A percentile compares a stretch with the other conserved stretches of the same genome.
Conservation (phyloP, 2,113 vertebrate genomes). For the Eulemur macaco region DNA sequence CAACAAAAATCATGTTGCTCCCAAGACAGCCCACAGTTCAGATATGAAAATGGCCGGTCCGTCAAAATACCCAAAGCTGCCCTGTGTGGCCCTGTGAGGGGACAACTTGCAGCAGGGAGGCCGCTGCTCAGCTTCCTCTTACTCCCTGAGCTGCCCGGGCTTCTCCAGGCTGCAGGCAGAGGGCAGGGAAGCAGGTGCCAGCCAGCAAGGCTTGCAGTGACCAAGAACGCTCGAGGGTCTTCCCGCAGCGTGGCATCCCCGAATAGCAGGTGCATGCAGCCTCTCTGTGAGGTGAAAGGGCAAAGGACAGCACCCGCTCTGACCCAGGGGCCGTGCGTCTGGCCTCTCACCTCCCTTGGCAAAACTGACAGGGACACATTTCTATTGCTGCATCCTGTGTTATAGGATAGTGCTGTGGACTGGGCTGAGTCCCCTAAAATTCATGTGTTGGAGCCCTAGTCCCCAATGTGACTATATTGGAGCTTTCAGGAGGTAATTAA, state of each 20-base stretch:
- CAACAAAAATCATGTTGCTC: not conserved
- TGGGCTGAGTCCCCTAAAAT: not conserved
- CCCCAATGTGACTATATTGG: not conserved
- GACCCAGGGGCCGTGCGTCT: not conserved
- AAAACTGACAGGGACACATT: not conserved
- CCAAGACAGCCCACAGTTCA: not conserved
- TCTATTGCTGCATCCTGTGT: not conserved
- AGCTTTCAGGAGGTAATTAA: not conserved
- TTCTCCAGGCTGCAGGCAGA: too few relatives aligned
- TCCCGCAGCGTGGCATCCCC: not conserved
- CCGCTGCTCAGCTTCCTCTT: not conserved
- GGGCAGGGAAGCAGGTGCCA: too few relatives aligned
- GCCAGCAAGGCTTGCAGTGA: too few relatives aligned
- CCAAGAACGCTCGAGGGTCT: not conserved
- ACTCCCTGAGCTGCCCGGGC: rapidly evolving
- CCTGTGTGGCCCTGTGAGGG: not conserved
- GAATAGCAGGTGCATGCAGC: not conserved
- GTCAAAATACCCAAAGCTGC: not conserved
- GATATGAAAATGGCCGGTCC: not conserved
- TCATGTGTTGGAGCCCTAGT: not conserved
- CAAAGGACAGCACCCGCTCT: not conserved
- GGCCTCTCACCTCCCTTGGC: not conserved
- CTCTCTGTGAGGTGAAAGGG: not conserved
- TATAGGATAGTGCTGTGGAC: not conserved
- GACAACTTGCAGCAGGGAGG: not conserved